Conservation (phyloP, 30 jellyfish, hydroid and myxozoan species). For the Cassiopea xamachana region DNA sequence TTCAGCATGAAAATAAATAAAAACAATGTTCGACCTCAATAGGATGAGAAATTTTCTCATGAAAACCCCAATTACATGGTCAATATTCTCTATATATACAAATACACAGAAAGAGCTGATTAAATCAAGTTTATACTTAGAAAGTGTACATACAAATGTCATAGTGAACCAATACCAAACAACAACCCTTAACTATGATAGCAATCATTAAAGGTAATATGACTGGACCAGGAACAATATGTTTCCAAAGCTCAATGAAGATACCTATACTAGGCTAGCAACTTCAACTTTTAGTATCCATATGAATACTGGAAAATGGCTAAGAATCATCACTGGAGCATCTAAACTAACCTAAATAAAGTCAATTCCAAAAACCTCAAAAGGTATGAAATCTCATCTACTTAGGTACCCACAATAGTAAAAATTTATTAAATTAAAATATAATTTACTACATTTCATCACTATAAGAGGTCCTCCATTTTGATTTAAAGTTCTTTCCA, state of each 20-base stretch:
- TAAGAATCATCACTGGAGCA: too few species aligned
- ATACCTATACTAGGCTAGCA: too few species aligned
- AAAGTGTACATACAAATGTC: background rate
- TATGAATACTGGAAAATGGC: too few species aligned
- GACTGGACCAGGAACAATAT: too few species aligned
- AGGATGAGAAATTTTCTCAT: background rate
- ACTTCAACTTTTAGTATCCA: too few species aligned
- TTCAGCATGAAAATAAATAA: too few species aligned
- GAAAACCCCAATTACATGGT: background rate
- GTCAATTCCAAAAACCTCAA: too few species aligned
- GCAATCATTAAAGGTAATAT: background rate
- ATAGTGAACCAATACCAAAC: background rate
- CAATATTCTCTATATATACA: background rate
- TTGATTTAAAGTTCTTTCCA: constrained; percentile 28
- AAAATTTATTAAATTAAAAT: background rate
- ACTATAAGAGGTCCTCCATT: constrained; percentile 69
- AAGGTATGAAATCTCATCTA: too few species aligned
- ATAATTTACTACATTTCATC: constrained; percentile 55
- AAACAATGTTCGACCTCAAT: background rate
- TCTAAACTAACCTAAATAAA: too few species aligned
- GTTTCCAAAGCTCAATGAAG: too few species aligned
- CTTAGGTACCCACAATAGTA: background rate
- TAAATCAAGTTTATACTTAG: background rate
- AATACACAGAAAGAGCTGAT: background rate
- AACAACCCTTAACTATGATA: background rate